phyloP scores from a whole-genome alignment of 2,888 invertebrate species.

The Drosophila subsilvestris region DNA sequence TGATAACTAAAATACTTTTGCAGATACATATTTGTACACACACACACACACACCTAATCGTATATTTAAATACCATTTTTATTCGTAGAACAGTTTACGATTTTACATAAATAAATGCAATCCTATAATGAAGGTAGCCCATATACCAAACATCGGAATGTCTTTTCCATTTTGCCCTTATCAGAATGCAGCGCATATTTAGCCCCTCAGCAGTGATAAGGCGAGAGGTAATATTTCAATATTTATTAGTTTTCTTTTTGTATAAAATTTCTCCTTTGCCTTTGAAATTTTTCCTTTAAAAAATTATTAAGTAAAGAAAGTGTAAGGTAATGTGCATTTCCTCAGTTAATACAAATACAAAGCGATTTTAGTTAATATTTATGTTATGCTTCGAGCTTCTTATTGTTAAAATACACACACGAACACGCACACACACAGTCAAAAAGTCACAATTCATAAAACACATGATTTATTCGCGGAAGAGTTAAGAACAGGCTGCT shows the following conservation, averaged over 20 bases:
- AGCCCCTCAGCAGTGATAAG: too few relatives aligned
- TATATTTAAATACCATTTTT: constrained; percentile 58
- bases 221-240: constrained; percentile 17
- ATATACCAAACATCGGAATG: constrained; percentile 43
- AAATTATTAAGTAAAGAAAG: constrained; percentile 28
- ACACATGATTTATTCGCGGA: constrained; percentile 66
- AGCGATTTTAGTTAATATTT: constrained; percentile 59
- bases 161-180: constrained; percentile 1
- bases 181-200: neutral
- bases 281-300: constrained; percentile 24
- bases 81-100: constrained; percentile 51
- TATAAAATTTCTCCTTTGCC: constrained; percentile 41
- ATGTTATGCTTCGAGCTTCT: constrained; percentile 73
- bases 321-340: constrained; percentile 65
- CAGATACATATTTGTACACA: constrained; percentile 39
- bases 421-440: constrained; percentile 51
- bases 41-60: constrained; percentile 45
- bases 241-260: constrained; percentile 39
- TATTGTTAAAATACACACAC: constrained; percentile 72
- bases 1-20: constrained; percentile 42
- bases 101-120: constrained; percentile 59
- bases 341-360: constrained; percentile 69
- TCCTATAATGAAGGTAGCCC: constrained; percentile 31
- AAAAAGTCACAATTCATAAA: constrained; percentile 63
- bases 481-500: constrained; percentile 26